Evolutionary conservation across 2,113 vertebrate genomes (phyloP), one percentile per base, ranked within the genome.

Genomic region (Engystomops pustulosus): DNA sequence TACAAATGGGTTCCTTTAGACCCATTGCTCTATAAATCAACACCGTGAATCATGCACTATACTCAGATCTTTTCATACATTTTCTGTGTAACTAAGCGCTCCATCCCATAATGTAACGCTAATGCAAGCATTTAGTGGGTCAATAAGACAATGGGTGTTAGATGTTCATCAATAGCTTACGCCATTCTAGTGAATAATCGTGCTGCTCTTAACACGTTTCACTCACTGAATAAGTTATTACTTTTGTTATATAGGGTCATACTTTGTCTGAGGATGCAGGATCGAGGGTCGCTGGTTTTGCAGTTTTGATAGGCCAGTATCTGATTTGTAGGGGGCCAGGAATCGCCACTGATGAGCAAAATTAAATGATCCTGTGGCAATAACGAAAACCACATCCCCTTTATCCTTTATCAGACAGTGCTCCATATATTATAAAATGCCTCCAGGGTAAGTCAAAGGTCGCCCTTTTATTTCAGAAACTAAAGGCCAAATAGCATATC

Each of bases 31-130:
- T 38, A 17, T 49, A 34, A 53, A 53, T 27, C 11, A 36, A 34
- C 9, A 18, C 49, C 49, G 30, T 12, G 32, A 20, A 36, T 51
- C 20, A 34, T 12, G 20, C 20, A 23, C 32, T 58, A 4, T 8
- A 4, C 45, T 49, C 27, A 30, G 44, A 27, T 25, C 44, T 12
- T 25, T 51, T 75, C 32, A 34, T 75, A 34, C 7, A n/a, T 23
- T 23, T 76, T 47, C 74, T 25, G 49, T 38, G 74, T 77, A 77
- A 76, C 47, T 34, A 51, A 32, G 10, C 32, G 49, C 11, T 23
- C 49, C 49, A 14, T 77, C 58, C 53, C 51, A 77, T 77, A 77
- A 55, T 23, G 49, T 77, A 77, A 77, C 58, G 49, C 47, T 77
- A 10, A n/a, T 77, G 49, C 20, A 38, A n/a, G 38, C 74, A 58